A percentile compares a stretch with the other conserved stretches of the same genome.
Evolutionary conservation across 2,113 vertebrate genomes (phyloP).

Genomic region (Notechis scutatus): DNA sequence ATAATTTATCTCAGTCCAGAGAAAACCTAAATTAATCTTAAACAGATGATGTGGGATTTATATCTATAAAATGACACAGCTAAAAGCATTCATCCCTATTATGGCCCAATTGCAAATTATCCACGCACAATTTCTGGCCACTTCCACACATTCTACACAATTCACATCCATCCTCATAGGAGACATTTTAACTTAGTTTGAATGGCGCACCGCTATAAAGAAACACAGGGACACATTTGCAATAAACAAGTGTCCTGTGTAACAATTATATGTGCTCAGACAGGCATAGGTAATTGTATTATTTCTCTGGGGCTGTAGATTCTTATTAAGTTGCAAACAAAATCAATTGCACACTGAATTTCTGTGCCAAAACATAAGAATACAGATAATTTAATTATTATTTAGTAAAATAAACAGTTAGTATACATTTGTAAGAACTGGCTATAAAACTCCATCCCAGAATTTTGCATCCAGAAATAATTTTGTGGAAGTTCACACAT

Average conservation of each 20-base stretch:
- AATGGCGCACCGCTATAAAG: too few relatives aligned
- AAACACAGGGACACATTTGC: not conserved
- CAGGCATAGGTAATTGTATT: not conserved
- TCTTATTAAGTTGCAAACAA: not conserved
- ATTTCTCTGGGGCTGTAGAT: not conserved
- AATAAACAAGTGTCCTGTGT: too few relatives aligned
- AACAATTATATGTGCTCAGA: not conserved
- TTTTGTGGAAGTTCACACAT: not conserved
- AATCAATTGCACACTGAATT: not conserved
- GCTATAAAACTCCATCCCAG: not conserved
- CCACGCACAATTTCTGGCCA: not conserved
- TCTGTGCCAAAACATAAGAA: not conserved
- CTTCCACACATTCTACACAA: not conserved
- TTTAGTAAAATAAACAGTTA: not conserved
- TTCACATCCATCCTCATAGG: not conserved
- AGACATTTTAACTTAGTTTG: too few relatives aligned
- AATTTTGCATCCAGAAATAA: not conserved
- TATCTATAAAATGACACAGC: too few relatives aligned
- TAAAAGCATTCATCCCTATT: too few relatives aligned
- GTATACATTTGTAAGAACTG: not conserved
- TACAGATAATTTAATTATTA: not conserved
- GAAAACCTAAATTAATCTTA: too few relatives aligned
- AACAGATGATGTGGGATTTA: too few relatives aligned
- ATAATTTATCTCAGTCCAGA: too few relatives aligned
- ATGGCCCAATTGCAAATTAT: not conserved